Conservation (phyloP, 1,140 invertebrate species). For the Hesperophylax magnus region DNA sequence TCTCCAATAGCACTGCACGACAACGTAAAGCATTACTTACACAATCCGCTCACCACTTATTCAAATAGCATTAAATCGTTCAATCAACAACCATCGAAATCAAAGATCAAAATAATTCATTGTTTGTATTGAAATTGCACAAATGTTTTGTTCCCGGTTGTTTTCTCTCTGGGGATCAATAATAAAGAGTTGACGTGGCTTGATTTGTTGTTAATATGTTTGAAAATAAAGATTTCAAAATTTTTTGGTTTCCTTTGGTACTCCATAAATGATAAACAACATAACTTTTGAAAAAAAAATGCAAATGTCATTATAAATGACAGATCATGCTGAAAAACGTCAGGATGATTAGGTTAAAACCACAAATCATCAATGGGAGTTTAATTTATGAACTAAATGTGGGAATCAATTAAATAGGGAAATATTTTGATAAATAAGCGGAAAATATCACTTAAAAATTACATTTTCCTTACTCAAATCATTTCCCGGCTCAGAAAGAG, state of each 20-base stretch:
- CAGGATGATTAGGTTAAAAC: conserved; percentile 25
- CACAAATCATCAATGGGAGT: not conserved
- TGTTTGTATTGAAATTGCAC: not conserved
- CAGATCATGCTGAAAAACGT: conserved; percentile 40
- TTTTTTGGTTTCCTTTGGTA: no score
- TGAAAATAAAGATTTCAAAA: no score
- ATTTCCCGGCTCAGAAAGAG: conserved; percentile 41
- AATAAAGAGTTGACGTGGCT: no score
- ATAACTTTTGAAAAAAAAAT: not conserved
- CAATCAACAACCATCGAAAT: no score
- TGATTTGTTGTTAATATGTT: no score
- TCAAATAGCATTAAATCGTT: no score
- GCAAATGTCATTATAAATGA: conserved; percentile 42
- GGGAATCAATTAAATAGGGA: not conserved
- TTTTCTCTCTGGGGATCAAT: not conserved
- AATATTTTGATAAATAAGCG: not conserved
- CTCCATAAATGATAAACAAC: not conserved
- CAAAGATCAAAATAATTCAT: no score
- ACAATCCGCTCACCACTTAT: no score
- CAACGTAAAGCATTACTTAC: no score
- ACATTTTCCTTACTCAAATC: conserved; percentile 44
- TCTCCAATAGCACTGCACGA: conserved; percentile 83
- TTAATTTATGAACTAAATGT: not conserved
- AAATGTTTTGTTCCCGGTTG: not conserved
- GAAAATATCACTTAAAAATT: not conserved